Evolutionary conservation across 2,888 invertebrate species (phyloP).

Genomic region (Morpho helenor): DNA sequence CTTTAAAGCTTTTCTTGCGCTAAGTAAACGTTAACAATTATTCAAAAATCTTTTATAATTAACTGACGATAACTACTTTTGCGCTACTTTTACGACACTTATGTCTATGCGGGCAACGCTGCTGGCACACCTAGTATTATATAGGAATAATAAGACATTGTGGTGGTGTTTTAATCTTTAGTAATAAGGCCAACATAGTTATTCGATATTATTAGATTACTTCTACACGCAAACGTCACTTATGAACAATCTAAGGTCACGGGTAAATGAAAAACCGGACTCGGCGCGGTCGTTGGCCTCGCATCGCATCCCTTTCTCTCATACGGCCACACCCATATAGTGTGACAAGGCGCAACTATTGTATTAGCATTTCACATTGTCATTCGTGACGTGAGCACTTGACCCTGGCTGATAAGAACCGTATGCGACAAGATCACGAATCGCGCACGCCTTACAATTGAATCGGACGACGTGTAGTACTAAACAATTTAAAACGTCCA

Average conservation of each 20-base stretch:
- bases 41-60: too few relatives aligned
- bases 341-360: constrained; percentile 10
- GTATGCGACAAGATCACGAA: constrained; percentile 44
- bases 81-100: too few relatives aligned
- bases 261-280: constrained; percentile 14
- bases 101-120: too few relatives aligned
- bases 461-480: background rate
- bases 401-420: constrained; percentile 41
- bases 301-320: constrained; percentile 15
- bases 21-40: too few relatives aligned
- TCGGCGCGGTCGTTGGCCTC: constrained; percentile 21
- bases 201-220: too few relatives aligned
- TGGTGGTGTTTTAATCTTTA: too few relatives aligned
- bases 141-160: too few relatives aligned
- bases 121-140: too few relatives aligned
- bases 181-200: too few relatives aligned
- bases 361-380: constrained; percentile 27
- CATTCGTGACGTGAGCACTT: constrained; percentile 33
- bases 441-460: constrained; percentile 21
- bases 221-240: constrained; percentile 13
- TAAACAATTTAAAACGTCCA: too few relatives aligned
- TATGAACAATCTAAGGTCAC: constrained; percentile 18
- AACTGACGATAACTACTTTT: too few relatives aligned
- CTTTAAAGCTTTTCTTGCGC: too few relatives aligned
- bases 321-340: constrained; percentile 8